Conservation (phyloP, 2,113 vertebrate species). For the Noturus placidus region DNA sequence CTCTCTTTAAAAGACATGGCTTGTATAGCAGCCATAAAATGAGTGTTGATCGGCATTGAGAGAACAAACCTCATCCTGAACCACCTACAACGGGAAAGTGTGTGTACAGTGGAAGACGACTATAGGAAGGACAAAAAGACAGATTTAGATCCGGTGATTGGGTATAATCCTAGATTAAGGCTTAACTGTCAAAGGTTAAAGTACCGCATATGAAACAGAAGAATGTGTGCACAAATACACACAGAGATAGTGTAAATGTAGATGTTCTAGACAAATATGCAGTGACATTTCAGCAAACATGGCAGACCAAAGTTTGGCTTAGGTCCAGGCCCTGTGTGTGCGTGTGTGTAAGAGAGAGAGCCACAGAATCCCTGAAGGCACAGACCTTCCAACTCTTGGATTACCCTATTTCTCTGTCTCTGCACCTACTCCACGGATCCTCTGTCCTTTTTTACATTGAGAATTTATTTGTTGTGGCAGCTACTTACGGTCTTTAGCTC, state of each 20-base stretch:
- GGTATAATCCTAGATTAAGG: background rate
- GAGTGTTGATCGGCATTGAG: conserved; percentile 8
- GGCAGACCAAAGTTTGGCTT: conserved; percentile 34
- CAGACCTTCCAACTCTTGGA: conserved; percentile 39
- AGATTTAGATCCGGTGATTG: background rate
- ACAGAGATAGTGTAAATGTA: conserved; percentile 3
- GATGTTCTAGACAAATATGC: conserved; percentile 38
- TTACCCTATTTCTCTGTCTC: conserved; percentile 28
- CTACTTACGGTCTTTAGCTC: conserved; percentile 47
- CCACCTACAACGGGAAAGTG: background rate
- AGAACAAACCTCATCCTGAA: background rate
- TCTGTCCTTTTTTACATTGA: conserved; percentile 16
- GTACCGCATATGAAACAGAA: background rate
- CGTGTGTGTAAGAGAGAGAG: background rate
- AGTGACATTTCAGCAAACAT: conserved; percentile 34
- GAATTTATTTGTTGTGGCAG: conserved; percentile 48
- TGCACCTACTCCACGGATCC: conserved; percentile 25
- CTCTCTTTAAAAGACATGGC: conserved; percentile 26
- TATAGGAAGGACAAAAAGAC: background rate
- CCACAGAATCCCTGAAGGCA: conserved; percentile 42
- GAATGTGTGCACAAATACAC: background rate
- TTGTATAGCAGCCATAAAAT: conserved; percentile 45
- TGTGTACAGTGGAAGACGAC: background rate
- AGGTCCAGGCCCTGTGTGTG: background rate
- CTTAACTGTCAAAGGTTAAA: background rate